Base-by-base conservation (phyloP, 2,888 invertebrate species). In the Apodemia mormo region DNA sequence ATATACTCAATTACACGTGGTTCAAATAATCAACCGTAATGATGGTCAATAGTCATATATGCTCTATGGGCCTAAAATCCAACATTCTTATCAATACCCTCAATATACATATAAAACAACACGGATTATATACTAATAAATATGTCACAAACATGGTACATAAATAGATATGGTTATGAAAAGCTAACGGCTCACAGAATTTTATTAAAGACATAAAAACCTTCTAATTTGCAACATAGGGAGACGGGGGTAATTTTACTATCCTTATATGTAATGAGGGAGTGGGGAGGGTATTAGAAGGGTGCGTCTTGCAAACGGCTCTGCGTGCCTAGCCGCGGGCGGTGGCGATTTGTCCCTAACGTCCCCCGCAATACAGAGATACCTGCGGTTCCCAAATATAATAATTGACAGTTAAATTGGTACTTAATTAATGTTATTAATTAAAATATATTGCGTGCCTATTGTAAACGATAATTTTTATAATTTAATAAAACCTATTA, bases 291-390 rank as follows among this genome's bases (percentile, higher is more conserved):
- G 86, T 87, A 87, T 90, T 89, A 88, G 83, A 82, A 90, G 92
- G 92, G 92, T 90, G 89, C 91, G 89, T 92, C 92, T 92, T 92
- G 91, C 88, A 89, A 89, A 90, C 89, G 88, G 85, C 76, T 77
- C 82, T 90, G 86, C 92, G 92, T 92, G 92, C 90, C 88, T 78
- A 82, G 78, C 88, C 88, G 88, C 86, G 87, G 87, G 87, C 87
- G 83, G 75, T 72, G 83, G 89, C 90, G 91, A 92, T 92, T 90
- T 92, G 92, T 89, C 90, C 89, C 87, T 83, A 79, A 80, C 77
- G 72, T 82, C 84, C 89, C 49, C 88, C 84, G 80, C 78, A 78
- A 77, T 82, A 87, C 86, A 85, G 86, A 79, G 77, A 64, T 78
- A 75, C 74, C 73, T 75, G 75, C 29, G 80, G 68, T 76, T 69